Evolutionary conservation across 2,888 invertebrate genomes (phyloP).

Genomic region (Thera obeliscata): DNA sequence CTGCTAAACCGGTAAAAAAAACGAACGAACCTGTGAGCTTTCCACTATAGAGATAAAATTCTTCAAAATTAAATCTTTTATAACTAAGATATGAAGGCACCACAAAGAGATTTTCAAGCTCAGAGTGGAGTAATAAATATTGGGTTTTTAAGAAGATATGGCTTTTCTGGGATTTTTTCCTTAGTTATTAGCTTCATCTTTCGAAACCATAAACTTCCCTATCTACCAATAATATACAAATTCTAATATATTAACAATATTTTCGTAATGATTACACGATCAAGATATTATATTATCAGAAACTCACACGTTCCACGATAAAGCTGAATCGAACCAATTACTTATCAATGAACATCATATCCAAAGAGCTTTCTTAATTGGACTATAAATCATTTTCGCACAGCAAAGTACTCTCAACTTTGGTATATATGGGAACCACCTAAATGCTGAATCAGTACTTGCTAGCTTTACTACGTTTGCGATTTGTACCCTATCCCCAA

Average conservation of each 20-base stretch:
- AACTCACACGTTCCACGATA: conserved; percentile 11
- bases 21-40: background rate
- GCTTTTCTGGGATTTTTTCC: conserved; percentile 4
- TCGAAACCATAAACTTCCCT: too few species aligned
- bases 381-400: conserved; percentile 74
- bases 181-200: too few species aligned
- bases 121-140: conserved; percentile 9
- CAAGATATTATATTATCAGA: conserved; percentile 8
- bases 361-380: conserved; percentile 74
- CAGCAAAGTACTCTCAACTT: conserved; percentile 60
- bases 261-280: background rate
- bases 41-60: background rate
- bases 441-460: conserved; percentile 77
- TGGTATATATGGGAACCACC: conserved; percentile 67
- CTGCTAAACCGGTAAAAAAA: background rate
- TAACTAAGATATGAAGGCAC: conserved; percentile 14
- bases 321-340: conserved; percentile 30
- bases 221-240: too few species aligned
- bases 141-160: conserved; percentile 1
- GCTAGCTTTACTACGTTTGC: conserved; percentile 72
- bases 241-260: background rate
- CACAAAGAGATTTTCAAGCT: conserved; percentile 8
- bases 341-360: conserved; percentile 57
- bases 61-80: conserved; percentile 16
- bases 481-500: conserved; percentile 50